Evolutionary conservation across 1,140 invertebrate species (phyloP).

Genomic region (Ptiloglossa arizonensis): DNA sequence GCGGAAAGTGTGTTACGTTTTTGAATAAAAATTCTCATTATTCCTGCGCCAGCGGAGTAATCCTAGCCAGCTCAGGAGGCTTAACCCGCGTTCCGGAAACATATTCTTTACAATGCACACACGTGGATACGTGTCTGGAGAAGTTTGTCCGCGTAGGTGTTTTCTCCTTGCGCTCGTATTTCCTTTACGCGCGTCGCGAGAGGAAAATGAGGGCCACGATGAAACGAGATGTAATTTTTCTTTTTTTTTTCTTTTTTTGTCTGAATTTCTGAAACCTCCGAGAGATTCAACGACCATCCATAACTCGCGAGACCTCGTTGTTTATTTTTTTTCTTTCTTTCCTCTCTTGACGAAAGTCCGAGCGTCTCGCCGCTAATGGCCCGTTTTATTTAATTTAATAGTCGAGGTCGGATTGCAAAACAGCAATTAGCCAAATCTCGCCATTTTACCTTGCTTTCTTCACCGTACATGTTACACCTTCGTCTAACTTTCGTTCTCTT

Average conservation of each 20-base stretch:
- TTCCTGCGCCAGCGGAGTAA: conserved; percentile 27
- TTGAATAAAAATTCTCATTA: conserved; percentile 48
- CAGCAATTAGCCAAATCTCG: too few species aligned
- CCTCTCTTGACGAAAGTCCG: too few species aligned
- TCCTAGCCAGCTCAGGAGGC: conserved; percentile 19
- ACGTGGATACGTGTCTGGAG: conserved; percentile 26
- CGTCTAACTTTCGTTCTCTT: too few species aligned
- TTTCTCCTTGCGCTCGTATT: background rate
- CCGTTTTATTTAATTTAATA: too few species aligned
- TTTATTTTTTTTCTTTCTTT: too few species aligned
- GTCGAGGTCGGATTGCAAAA: too few species aligned
- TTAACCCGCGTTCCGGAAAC: conserved; percentile 23
- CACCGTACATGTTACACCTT: too few species aligned
- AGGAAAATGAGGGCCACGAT: conserved; percentile 14
- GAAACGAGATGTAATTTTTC: conserved; percentile 40
- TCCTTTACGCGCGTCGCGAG: background rate
- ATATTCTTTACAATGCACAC: conserved; percentile 33
- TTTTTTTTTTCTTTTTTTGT: too few species aligned
- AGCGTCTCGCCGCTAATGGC: too few species aligned
- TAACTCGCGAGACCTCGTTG: too few species aligned
- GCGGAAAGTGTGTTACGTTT: background rate
- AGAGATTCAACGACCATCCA: background rate
- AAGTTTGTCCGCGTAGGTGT: conserved; percentile 19
- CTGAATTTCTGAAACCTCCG: conserved; percentile 4
- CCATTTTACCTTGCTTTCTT: too few species aligned